These are phyloP conservation scores for Bombus balteatus DNA, from an alignment of 1,140 invertebrate genomes.

Conservation along the genomic window DNA sequence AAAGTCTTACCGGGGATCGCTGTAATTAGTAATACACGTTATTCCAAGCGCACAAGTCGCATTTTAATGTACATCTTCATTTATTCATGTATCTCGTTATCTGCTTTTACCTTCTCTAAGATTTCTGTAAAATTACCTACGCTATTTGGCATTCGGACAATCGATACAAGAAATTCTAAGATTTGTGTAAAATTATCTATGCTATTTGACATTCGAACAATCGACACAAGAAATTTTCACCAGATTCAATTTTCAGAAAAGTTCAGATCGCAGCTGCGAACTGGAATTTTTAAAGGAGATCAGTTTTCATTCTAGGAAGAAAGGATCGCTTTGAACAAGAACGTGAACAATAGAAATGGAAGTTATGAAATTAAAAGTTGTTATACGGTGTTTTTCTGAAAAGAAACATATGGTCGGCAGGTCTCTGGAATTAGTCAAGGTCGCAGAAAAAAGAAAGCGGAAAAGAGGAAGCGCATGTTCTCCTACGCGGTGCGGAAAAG, in stretches of 20 bases:
- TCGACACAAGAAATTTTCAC: rapidly evolving
- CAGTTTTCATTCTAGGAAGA: background rate
- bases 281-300: background rate
- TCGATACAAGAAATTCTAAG: background rate
- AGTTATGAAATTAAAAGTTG: background rate
- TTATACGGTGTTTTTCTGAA: background rate
- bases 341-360: background rate
- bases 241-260: too few species aligned
- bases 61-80: background rate
- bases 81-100: background rate
- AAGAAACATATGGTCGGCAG: background rate
- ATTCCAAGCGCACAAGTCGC: background rate
- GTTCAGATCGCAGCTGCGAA: background rate
- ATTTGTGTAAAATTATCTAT: background rate
- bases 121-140: background rate
- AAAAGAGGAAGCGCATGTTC: conserved; percentile 30
- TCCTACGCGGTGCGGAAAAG: background rate
- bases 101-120: background rate
- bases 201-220: background rate
- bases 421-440: conserved; percentile 48
- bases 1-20: background rate
- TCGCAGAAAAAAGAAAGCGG: conserved; percentile 25
- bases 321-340: background rate
- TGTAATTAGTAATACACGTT: conserved; percentile 11
- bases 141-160: background rate